Evolutionary conservation across 2,888 invertebrate species (phyloP), one percentile per base, ranked within the genome.

Genomic region (Ganaspis brasiliensis): DNA sequence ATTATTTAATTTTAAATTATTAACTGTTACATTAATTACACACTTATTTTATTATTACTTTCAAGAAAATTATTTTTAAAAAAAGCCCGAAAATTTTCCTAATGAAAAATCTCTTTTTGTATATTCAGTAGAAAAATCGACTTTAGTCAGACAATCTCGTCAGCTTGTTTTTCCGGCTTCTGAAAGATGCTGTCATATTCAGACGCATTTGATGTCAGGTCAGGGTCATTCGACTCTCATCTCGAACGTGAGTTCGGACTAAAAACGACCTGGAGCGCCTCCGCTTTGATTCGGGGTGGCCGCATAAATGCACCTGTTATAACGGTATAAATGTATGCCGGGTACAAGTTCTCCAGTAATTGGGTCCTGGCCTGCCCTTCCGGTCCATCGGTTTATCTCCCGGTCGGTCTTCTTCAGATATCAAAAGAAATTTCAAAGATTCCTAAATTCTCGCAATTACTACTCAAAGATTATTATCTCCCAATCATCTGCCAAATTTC

Each of bases 301-400:
- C 63, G 21, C 19, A 63, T 63, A 40, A 61, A 63, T 21, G 63
- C 61, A 61, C 37, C 61, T 61, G 61, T 61, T 61, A 61, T 61
- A 61, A 61, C 61, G 35, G 37, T 14, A 35, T 14, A 56, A 14
- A 56, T 61, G 35, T 61, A 37, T 61, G 35, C 61, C 19, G 40
- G 21, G 40, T 63, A 63, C 14, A 63, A 63, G 63, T 63, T 40
- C 24, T 63, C 14, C 24, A 63, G 63, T 63, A 63, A 63, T 40
- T 63, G 40, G 63, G 40, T 40, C 40, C 40, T 40, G 21, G 59
- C 14, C 31, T 59, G 59, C 35, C 31, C 59, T 59, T 59, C 59
- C 35, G 59, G 26, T 59, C 31, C 31, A 31, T 26, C 16, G 31
- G 31, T 31, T 52, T 52, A 52, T 52, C 52, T 52, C 52, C 12